phyloP scores from a whole-genome alignment of 2,797 vertebrate species.

The Sebastes paucispinis region DNA sequence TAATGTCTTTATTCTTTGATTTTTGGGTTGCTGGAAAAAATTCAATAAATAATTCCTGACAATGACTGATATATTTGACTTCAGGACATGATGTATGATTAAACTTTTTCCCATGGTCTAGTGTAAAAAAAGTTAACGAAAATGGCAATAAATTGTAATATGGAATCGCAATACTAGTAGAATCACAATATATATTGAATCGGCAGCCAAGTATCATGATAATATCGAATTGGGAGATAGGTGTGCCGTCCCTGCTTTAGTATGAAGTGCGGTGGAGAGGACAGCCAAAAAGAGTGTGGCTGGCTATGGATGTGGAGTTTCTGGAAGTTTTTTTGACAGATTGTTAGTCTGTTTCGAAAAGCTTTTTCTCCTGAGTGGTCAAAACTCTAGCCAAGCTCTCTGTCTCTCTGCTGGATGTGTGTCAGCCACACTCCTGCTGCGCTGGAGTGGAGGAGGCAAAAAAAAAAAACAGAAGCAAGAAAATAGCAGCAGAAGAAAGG shows the following conservation, averaged over 20 bases:
- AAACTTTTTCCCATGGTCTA: too few relatives aligned
- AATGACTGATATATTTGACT: too few relatives aligned
- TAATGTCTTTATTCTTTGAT: too few relatives aligned
- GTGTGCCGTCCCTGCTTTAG: not conserved
- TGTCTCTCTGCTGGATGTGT: not conserved
- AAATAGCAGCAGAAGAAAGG: not conserved
- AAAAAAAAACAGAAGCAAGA: not conserved
- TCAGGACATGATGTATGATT: too few relatives aligned
- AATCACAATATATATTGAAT: not conserved
- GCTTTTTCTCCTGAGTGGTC: not conserved
- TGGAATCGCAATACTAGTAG: not conserved
- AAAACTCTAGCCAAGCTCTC: not conserved
- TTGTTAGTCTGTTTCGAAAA: slow-evolving; percentile 15
- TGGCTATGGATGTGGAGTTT: not conserved
- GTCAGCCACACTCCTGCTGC: not conserved
- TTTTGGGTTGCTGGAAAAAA: too few relatives aligned
- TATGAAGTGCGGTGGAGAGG: not conserved
- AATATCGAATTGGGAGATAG: not conserved
- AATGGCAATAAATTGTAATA: not conserved
- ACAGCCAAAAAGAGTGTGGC: not conserved
- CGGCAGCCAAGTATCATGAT: not conserved
- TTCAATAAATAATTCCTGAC: too few relatives aligned
- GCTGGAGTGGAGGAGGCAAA: not conserved
- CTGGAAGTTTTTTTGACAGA: slow-evolving; percentile 11
- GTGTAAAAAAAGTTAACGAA: too few relatives aligned